These are phyloP conservation scores for Discoglossus pictus DNA, from an alignment of 2,797 vertebrate species.

Conservation along the genomic window DNA sequence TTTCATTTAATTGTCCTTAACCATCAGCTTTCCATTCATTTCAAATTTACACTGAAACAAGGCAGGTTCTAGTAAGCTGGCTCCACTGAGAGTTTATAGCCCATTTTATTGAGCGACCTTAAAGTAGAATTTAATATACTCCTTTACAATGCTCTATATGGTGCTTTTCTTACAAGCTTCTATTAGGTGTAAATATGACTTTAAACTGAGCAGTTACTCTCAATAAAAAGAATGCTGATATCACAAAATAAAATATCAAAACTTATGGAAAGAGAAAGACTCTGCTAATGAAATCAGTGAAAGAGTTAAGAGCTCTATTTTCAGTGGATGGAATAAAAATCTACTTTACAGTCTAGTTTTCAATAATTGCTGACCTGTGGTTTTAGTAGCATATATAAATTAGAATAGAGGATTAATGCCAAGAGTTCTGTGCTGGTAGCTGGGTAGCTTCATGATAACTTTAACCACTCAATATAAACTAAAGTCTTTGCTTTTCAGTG, in stretches of 20 bases:
- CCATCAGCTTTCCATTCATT: too few relatives aligned
- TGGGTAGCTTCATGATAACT: neutral
- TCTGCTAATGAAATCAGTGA: too few relatives aligned
- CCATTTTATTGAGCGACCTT: neutral
- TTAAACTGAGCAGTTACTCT: neutral
- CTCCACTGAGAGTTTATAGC: neutral
- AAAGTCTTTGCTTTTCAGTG: neutral
- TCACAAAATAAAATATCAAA: too few relatives aligned
- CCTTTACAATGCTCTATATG: neutral
- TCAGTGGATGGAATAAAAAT: slow-evolving; percentile 13
- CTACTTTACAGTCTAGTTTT: slow-evolving; percentile 4
- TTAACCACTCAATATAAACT: slow-evolving; percentile 17
- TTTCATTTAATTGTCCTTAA: too few relatives aligned
- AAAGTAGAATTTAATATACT: neutral
- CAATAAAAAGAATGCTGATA: too few relatives aligned
- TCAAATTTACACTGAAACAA: too few relatives aligned
- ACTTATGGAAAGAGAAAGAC: too few relatives aligned
- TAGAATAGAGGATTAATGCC: slow-evolving; percentile 8
- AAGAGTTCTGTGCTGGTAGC: slow-evolving; percentile 11
- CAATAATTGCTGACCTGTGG: slow-evolving; percentile 30
- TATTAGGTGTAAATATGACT: slow-evolving; percentile 1
- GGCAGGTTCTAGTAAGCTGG: neutral
- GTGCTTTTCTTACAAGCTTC: neutral
- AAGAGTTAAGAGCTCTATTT: neutral
- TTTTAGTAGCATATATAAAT: slow-evolving; percentile 24